Conservation (phyloP, 2,797 vertebrate genomes). For the Microchirus variegatus region DNA sequence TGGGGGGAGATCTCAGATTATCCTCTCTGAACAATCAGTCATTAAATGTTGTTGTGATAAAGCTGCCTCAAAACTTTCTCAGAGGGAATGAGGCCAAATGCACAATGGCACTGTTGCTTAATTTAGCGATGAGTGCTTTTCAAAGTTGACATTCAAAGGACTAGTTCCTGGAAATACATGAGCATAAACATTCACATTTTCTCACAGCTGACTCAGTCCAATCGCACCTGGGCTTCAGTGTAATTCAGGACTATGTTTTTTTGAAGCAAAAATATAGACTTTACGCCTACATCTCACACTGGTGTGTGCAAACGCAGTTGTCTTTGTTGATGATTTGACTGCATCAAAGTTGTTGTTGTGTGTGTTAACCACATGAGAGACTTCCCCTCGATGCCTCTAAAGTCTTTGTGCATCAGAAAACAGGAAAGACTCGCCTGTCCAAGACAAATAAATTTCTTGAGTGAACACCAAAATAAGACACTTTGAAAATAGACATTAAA, state of each 20-base stretch:
- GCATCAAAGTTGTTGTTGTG: background rate
- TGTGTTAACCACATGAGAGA: conserved; percentile 17
- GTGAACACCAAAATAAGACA: conserved; percentile 49
- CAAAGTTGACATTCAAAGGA: conserved; percentile 33
- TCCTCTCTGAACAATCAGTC: background rate
- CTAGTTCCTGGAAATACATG: conserved; percentile 13
- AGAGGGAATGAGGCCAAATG: conserved; percentile 28
- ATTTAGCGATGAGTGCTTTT: conserved; percentile 17
- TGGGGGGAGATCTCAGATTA: background rate
- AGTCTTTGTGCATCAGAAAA: conserved; percentile 51
- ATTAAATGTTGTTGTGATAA: background rate
- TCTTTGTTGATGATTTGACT: background rate
- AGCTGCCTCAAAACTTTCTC: conserved; percentile 8
- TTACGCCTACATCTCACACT: background rate
- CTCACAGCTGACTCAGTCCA: too few species aligned
- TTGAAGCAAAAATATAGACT: too few species aligned
- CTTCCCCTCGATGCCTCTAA: conserved; percentile 46
- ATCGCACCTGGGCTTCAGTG: too few species aligned
- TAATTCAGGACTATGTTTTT: too few species aligned
- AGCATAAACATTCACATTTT: background rate
- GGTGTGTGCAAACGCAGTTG: background rate
- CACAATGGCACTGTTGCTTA: conserved; percentile 12
- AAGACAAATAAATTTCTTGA: conserved; percentile 61
- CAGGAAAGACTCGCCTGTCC: conserved; percentile 34
- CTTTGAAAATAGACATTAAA: conserved; percentile 63